Base-by-base conservation (phyloP, 2,888 invertebrate species). In the Laothoe populi region DNA sequence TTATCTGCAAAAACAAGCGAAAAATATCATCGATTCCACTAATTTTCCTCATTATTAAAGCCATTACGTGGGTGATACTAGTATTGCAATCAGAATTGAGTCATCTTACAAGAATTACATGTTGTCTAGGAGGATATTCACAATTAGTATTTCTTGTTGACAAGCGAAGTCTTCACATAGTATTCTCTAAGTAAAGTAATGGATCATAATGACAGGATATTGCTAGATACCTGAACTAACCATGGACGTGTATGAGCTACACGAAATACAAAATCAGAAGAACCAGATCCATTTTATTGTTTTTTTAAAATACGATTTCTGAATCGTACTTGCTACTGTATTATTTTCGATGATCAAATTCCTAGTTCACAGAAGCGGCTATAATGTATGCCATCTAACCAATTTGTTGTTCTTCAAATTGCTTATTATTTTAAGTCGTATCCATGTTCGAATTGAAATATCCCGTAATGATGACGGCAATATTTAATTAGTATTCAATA, bases 401-500 rank as follows among this genome's bases (percentile, higher is more conserved):
- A 44, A 19, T 7, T 19, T 38, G 38, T 13, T 11, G 38, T 13
- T 11, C 10, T 38, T 11, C 38, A 38, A 38, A 38, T 13, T 10
- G 44, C 19, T 16, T 8, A 16, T 44, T 13, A 46, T 21, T 48
- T 49, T 10, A 11, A 19, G 19, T 31, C 19, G 19, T 19, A 35
- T 35, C 53, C 19, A 19, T 19, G 53, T 53, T 48, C 24, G 48
- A 53, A 53, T 35, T 35, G 10, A 35, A 35, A 53, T 53, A 19
- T 35, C 31, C 53, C 53, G 19, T 35, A 53, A 35, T 26, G 16
- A 16, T 13, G 53, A 53, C 53, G 31, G 11, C 10, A 53, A 8
- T 44, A 44, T 44, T 44, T 53, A 35, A 53, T 53, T 53, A 35
- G 53, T 35, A 53, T 53, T 53, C 53, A 31, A 19, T 35, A 35